Conservation (phyloP, 2,797 vertebrate species). For the Heterohyrax brucei region DNA sequence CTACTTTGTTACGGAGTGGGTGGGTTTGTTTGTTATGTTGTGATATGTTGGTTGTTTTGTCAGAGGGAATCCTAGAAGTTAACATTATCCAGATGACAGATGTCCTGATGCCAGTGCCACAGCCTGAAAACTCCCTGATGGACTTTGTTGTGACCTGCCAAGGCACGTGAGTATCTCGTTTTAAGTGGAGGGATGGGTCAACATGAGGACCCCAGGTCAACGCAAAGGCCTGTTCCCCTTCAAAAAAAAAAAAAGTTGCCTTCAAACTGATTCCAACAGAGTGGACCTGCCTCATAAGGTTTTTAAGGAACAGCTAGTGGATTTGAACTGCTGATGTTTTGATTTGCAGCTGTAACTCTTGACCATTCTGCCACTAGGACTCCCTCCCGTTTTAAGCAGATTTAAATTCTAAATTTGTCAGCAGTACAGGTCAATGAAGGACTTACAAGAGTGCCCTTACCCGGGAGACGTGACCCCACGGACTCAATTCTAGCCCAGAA, state of each 20-base stretch:
- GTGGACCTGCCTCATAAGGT: too few relatives aligned
- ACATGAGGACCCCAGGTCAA: not conserved
- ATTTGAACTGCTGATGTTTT: too few relatives aligned
- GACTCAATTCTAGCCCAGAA: too few relatives aligned
- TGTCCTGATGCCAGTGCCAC: slow-evolving; percentile 90
- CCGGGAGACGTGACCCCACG: too few relatives aligned
- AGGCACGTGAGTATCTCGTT: slow-evolving; percentile 92
- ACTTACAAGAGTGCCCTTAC: not conserved
- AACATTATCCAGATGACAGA: slow-evolving; percentile 90
- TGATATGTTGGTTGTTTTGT: slow-evolving; percentile 62
- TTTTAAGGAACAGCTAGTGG: too few relatives aligned
- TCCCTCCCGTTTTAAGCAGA: not conserved
- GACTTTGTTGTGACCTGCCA: slow-evolving; percentile 95
- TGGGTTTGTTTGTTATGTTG: slow-evolving; percentile 63
- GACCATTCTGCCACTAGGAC: too few relatives aligned
- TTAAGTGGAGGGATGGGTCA: not conserved
- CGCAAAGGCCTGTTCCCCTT: not conserved
- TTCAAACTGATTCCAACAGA: too few relatives aligned
- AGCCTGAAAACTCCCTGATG: slow-evolving; percentile 91
- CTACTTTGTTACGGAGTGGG: slow-evolving; percentile 3
- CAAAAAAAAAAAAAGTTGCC: too few relatives aligned
- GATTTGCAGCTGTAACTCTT: too few relatives aligned
- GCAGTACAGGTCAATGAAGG: not conserved
- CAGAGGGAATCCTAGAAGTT: slow-evolving; percentile 93
- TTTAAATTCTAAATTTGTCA: not conserved